These are phyloP conservation scores for Oscheius onirici DNA, from an alignment of 2,888 invertebrate species.

Conservation along the genomic window DNA sequence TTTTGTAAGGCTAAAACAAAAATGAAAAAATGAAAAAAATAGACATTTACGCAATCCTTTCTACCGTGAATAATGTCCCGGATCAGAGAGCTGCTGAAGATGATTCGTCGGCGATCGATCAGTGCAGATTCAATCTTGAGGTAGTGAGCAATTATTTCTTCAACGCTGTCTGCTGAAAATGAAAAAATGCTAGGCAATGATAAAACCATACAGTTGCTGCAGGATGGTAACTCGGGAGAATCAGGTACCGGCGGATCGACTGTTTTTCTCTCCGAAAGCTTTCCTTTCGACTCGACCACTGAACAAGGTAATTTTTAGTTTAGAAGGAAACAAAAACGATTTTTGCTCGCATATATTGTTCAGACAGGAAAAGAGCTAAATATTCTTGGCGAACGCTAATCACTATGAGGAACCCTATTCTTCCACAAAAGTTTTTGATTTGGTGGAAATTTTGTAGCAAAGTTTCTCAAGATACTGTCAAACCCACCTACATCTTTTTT, in stretches of 20 bases:
- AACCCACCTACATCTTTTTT: too few species aligned
- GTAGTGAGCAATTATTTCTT: slow-evolving; percentile 6
- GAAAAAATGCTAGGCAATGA: background rate
- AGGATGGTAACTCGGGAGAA: slow-evolving; percentile 2
- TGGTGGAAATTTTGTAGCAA: too few species aligned
- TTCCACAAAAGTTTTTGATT: too few species aligned
- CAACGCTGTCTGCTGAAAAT: background rate
- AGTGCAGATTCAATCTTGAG: background rate
- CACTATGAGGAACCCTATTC: too few species aligned
- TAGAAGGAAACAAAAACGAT: too few species aligned
- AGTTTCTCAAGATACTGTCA: too few species aligned
- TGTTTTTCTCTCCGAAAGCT: background rate
- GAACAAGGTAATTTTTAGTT: too few species aligned
- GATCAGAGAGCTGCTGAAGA: background rate
- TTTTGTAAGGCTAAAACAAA: slow-evolving; percentile 5
- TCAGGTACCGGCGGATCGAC: background rate
- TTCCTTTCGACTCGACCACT: slow-evolving; percentile 23
- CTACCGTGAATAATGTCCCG: background rate
- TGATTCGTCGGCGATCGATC: slow-evolving; percentile 5
- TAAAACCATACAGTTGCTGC: background rate
- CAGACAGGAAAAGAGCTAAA: too few species aligned
- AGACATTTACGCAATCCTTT: slow-evolving; percentile 10
- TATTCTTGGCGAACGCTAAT: too few species aligned
- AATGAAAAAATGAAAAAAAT: too few species aligned
- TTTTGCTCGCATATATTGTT: too few species aligned